Percentiles rank a stretch among this genome's conserved stretches.
phyloP scores from a whole-genome alignment of 2,888 invertebrate genomes.

The Limnephilus lunatus region DNA sequence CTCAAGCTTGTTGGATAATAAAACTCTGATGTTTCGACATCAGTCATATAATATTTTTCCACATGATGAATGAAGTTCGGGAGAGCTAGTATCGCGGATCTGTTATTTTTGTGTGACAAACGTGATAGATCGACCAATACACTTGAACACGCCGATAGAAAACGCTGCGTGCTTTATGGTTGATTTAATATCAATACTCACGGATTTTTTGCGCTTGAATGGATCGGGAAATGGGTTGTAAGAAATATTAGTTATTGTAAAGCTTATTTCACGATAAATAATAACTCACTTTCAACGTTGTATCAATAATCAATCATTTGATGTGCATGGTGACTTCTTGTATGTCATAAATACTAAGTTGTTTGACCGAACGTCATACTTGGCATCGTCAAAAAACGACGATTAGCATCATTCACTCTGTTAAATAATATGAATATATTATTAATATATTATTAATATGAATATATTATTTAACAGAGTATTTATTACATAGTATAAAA shows the following conservation, averaged over 20 bases:
- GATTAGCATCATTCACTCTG: no score
- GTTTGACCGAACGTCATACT: background rate
- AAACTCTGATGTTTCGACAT: background rate
- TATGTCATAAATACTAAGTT: background rate
- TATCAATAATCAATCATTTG: background rate
- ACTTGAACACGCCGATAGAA: conserved; percentile 13
- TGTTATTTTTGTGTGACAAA: conserved; percentile 25
- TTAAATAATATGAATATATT: no score
- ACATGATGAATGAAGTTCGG: background rate
- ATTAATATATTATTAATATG: no score
- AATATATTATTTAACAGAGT: no score
- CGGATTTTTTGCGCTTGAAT: conserved; percentile 8
- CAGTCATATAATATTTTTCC: background rate
- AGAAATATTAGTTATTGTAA: background rate
- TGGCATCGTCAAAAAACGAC: background rate
- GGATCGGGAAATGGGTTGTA: background rate
- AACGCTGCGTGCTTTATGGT: conserved; percentile 31
- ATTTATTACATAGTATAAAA: no score
- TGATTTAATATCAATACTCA: conserved; percentile 28
- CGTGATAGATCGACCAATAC: conserved; percentile 22
- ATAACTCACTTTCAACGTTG: background rate
- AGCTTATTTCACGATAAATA: background rate
- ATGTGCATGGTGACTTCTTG: background rate
- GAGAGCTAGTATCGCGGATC: background rate
- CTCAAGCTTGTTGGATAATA: background rate